Evolutionary conservation across 2,113 vertebrate genomes (phyloP), one percentile per base, ranked within the genome.

Genomic region (Atractosteus spatula): DNA sequence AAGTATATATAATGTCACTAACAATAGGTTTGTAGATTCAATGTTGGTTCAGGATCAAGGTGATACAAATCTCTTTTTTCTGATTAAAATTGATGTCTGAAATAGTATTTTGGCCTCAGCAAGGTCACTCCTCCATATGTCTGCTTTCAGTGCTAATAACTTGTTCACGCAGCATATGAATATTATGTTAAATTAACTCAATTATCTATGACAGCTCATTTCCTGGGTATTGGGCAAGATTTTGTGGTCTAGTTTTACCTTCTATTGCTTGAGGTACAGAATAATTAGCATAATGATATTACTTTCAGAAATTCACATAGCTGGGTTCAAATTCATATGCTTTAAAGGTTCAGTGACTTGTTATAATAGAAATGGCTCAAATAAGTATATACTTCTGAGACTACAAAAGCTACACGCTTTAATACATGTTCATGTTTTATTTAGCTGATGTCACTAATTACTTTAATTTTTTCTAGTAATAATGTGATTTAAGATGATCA

Each of bases 131-230:
- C 78, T 84, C 83, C 83, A 68, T 83, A 77, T 85, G 86, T 84
- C 85, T 86, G 74, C 81, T 84, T 83, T 88, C 85, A 72, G 81
- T 76, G 79, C 79, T 85, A 82, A 88, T 82, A 82, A 81, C 0
- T 3, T 74, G 71, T 74, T 83, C 66, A 76, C 54, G n/a, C 80
- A 83, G 87, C 79, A 79, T 62, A 73, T 76, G 73, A 81, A 67
- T 44, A 45, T 84, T 82, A 80, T 77, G 62, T 70, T 72, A 81
- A 85, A 82, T 86, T 86, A 84, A 79, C 11, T 45, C 83, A 87
- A 89, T 88, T 86, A 79, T 77, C 45, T 80, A 74, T 89, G 91
- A 84, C 88, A 89, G 87, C 74, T 88, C 82, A 87, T 89, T 91
- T 87, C 82, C 82, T 84, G 79, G 85, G 71, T 76, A 81, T 82